phyloP scores from a whole-genome alignment of 2,888 invertebrate genomes.

The Apamea anceps region DNA sequence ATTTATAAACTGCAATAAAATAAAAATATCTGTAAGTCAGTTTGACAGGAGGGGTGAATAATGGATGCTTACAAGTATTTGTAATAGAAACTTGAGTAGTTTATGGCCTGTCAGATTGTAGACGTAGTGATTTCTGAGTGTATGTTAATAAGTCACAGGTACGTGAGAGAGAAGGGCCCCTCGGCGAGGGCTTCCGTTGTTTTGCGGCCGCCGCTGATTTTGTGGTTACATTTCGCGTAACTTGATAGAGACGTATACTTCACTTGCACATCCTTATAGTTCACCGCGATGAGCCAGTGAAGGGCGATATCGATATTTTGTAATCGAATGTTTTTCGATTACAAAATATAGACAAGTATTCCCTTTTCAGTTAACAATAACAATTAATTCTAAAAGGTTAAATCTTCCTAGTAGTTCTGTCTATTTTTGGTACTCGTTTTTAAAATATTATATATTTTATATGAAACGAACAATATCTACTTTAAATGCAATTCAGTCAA shows the following conservation, averaged over 20 bases:
- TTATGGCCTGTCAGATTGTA: slow-evolving; percentile 53
- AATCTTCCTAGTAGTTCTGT: too few relatives aligned
- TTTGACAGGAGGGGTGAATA: slow-evolving; percentile 56
- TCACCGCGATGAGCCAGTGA: slow-evolving; percentile 69
- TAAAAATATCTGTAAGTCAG: slow-evolving; percentile 56
- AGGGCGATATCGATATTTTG: slow-evolving; percentile 68
- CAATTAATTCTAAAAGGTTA: too few relatives aligned
- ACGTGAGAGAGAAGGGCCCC: slow-evolving; percentile 83
- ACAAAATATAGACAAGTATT: background rate
- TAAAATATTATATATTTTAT: background rate
- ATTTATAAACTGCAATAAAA: slow-evolving; percentile 73
- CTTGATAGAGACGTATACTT: slow-evolving; percentile 84
- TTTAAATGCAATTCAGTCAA: background rate
- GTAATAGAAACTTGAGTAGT: slow-evolving; percentile 55
- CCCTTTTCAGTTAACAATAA: background rate
- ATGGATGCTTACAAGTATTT: slow-evolving; percentile 45
- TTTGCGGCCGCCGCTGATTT: slow-evolving; percentile 87
- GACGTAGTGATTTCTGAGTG: slow-evolving; percentile 60
- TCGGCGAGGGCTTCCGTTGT: slow-evolving; percentile 86
- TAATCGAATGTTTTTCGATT: slow-evolving; percentile 19
- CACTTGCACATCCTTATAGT: slow-evolving; percentile 84
- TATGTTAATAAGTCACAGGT: slow-evolving; percentile 79
- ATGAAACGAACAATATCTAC: background rate
- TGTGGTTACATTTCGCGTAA: slow-evolving; percentile 90
- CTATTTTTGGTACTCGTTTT: background rate